phyloP scores from a whole-genome alignment of 2,797 vertebrate genomes.

The Leptatherina wallacei region DNA sequence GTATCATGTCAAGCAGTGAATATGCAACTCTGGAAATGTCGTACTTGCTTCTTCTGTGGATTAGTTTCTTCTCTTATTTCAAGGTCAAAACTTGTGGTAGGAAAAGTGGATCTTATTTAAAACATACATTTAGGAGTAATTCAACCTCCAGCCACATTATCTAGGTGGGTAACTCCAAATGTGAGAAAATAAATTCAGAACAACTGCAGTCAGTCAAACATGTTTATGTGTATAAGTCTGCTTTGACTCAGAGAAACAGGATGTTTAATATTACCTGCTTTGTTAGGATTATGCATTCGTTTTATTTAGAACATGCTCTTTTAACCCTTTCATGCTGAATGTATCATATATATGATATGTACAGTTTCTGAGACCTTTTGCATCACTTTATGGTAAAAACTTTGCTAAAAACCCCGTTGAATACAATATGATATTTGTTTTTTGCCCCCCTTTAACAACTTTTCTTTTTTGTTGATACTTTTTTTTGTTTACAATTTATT shows the following conservation, averaged over 20 bases:
- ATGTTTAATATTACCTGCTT: too few species aligned
- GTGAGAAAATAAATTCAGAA: not conserved
- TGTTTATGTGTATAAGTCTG: not conserved
- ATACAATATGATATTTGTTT: too few species aligned
- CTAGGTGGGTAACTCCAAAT: not conserved
- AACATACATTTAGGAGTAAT: not conserved
- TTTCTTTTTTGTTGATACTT: too few species aligned
- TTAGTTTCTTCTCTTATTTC: not conserved
- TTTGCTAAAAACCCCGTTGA: too few species aligned
- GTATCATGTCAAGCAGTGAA: not conserved
- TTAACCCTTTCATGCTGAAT: too few species aligned
- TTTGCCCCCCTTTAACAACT: too few species aligned
- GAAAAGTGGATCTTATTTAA: not conserved
- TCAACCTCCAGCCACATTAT: not conserved
- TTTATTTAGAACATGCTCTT: not conserved
- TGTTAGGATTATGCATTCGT: too few species aligned
- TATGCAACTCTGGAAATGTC: not conserved
- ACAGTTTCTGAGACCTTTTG: too few species aligned
- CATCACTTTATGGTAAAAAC: too few species aligned
- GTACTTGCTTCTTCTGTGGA: not conserved
- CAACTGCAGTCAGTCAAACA: not conserved
- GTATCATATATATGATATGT: too few species aligned
- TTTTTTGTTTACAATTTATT: too few species aligned
- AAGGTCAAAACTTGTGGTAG: too few species aligned
- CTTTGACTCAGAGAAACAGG: not conserved